phyloP scores from a whole-genome alignment of 2,113 vertebrate genomes.

The Equus quagga region DNA sequence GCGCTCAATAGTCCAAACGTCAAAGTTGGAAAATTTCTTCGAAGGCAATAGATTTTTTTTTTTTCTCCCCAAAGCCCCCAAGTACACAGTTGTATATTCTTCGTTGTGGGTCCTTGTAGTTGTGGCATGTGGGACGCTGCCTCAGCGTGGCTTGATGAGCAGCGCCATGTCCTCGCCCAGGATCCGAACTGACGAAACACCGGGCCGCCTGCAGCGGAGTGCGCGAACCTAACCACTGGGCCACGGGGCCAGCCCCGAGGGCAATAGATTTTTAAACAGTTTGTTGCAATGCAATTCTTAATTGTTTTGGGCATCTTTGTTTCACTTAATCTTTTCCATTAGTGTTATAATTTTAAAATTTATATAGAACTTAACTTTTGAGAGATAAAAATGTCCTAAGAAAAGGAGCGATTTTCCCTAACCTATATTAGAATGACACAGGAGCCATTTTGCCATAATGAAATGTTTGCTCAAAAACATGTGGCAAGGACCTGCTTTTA shows the following conservation, averaged over 20 bases:
- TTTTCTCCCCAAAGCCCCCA: no score
- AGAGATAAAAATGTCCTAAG: neutral
- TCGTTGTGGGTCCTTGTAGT: no score
- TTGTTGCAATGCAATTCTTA: neutral
- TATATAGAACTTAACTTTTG: neutral
- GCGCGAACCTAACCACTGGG: no score
- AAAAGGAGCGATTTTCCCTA: neutral
- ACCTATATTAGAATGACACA: neutral
- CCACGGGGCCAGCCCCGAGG: neutral
- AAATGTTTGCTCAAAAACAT: neutral
- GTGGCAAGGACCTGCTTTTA: neutral
- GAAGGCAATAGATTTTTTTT: neutral
- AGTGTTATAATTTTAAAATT: neutral
- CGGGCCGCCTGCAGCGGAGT: no score
- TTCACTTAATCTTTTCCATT: constrained; percentile 12
- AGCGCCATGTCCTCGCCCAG: no score
- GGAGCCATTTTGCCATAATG: neutral
- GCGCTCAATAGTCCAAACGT: neutral
- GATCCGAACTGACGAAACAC: no score
- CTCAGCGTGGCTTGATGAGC: no score
- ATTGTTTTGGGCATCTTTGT: neutral
- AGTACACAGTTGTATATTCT: no score
- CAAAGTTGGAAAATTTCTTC: neutral
- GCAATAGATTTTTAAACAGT: neutral
- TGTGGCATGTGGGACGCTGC: no score